Percentiles rank a stretch among this genome's conserved stretches.
These are phyloP conservation scores for Physocephala rufipes DNA, from an alignment of 2,888 invertebrate species.

Conservation along the genomic window DNA sequence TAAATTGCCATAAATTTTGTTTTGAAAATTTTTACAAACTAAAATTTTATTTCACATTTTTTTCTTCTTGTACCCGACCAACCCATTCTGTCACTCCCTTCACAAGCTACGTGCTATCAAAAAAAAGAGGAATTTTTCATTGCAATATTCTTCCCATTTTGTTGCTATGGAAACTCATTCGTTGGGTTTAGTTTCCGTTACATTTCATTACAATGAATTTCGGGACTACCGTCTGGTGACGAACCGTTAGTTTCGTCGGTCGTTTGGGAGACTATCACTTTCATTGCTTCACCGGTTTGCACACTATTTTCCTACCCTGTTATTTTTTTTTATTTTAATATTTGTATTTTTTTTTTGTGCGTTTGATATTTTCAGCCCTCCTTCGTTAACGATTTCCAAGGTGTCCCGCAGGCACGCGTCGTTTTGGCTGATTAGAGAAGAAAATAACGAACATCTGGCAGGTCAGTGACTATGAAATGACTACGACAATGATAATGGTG, in stretches of 20 bases:
- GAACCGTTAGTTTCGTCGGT: background rate
- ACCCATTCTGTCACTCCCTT: too few species aligned
- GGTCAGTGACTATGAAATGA: background rate
- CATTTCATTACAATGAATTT: background rate
- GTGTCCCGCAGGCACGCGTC: conserved; percentile 1
- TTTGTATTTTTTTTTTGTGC: background rate
- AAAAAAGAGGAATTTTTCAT: too few species aligned
- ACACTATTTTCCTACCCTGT: background rate
- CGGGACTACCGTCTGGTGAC: conserved; percentile 1
- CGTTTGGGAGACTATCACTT: background rate
- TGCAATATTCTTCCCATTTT: background rate
- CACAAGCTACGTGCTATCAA: too few species aligned
- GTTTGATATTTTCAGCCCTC: background rate
- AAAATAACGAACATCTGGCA: conserved; percentile 8
- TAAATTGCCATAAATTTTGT: too few species aligned
- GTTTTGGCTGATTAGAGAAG: background rate
- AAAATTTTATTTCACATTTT: too few species aligned
- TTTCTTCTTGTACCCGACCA: too few species aligned
- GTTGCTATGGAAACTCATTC: background rate
- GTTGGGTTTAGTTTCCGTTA: conserved; percentile 22
- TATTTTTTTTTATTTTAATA: background rate
- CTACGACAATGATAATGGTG: background rate
- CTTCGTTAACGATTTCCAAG: background rate
- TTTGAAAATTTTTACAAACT: too few species aligned
- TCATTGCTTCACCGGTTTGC: background rate